Conservation (phyloP, 2,888 invertebrate genomes). For the Biston stratarius region DNA sequence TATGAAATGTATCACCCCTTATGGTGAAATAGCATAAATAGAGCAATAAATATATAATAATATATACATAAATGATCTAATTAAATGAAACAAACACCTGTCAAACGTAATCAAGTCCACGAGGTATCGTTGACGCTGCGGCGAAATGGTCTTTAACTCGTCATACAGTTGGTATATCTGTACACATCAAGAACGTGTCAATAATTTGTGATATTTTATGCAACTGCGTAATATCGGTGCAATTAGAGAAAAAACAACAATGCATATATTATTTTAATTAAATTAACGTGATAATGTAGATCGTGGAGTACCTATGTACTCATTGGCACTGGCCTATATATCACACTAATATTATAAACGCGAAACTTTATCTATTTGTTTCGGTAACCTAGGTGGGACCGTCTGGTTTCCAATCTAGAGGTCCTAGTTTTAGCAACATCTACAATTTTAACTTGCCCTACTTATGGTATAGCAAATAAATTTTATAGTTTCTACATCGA, state of each 20-base stretch:
- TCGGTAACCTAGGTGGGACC: no score
- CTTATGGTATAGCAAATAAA: no score
- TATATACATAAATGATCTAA: slow-evolving; percentile 61
- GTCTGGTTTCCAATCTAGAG: no score
- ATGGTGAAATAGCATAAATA: slow-evolving; percentile 48
- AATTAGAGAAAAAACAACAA: slow-evolving; percentile 16
- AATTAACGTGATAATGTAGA: slow-evolving; percentile 20
- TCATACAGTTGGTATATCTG: slow-evolving; percentile 55
- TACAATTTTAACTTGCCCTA: no score
- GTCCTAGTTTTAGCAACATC: no score
- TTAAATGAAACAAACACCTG: slow-evolving; percentile 57
- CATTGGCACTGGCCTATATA: no score
- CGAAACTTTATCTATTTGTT: background rate
- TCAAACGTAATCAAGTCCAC: slow-evolving; percentile 72
- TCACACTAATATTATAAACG: no score
- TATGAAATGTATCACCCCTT: slow-evolving; percentile 41
- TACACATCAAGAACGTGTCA: slow-evolving; percentile 54
- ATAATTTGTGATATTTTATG: slow-evolving; percentile 53
- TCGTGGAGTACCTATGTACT: background rate
- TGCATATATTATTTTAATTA: slow-evolving; percentile 44
- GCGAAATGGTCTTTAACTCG: slow-evolving; percentile 49
- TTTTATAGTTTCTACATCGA: no score
- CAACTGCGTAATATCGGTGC: slow-evolving; percentile 58
- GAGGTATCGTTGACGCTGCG: slow-evolving; percentile 67
- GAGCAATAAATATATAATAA: slow-evolving; percentile 50